Evolutionary conservation across 1,140 invertebrate species (phyloP).

Genomic region (Drosophila watanabei): DNA sequence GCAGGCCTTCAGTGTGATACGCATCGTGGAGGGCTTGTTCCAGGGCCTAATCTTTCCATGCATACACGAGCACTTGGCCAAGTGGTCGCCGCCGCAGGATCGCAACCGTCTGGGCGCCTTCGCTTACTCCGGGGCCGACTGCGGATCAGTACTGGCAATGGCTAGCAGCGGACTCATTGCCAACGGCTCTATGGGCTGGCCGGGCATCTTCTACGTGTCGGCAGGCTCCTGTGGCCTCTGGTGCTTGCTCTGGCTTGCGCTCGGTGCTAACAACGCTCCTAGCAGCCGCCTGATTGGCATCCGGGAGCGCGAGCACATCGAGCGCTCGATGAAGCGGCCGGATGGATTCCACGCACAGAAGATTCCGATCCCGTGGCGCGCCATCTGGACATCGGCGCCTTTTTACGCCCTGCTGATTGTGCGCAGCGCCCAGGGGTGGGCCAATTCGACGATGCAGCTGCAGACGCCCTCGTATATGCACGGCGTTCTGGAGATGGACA

Average conservation of each 20-base stretch:
- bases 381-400: slow-evolving; percentile 91
- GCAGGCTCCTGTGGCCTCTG: slow-evolving; percentile 88
- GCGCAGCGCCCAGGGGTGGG: slow-evolving; percentile 96
- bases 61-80: slow-evolving; percentile 88
- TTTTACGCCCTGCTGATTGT: slow-evolving; percentile 94
- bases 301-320: slow-evolving; percentile 89
- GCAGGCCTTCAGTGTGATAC: slow-evolving; percentile 87
- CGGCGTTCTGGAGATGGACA: slow-evolving; percentile 91
- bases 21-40: slow-evolving; percentile 91
- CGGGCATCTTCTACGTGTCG: slow-evolving; percentile 92
- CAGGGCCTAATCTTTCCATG: slow-evolving; percentile 93
- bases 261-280: slow-evolving; percentile 89
- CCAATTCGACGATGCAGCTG: slow-evolving; percentile 96
- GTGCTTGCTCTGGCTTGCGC: slow-evolving; percentile 88
- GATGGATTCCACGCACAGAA: slow-evolving; percentile 77
- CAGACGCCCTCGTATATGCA: slow-evolving; percentile 90
- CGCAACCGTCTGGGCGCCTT: slow-evolving; percentile 87
- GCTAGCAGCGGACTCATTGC: slow-evolving; percentile 89
- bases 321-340: slow-evolving; percentile 77
- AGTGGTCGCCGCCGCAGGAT: slow-evolving; percentile 87
- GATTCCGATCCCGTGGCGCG: slow-evolving; percentile 89
- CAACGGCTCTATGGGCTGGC: slow-evolving; percentile 90
- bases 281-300: slow-evolving; percentile 87
- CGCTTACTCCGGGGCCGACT: slow-evolving; percentile 89
- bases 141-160: slow-evolving; percentile 91